phyloP scores from a whole-genome alignment of 2,888 invertebrate species.

The Aricia artaxerxes region DNA sequence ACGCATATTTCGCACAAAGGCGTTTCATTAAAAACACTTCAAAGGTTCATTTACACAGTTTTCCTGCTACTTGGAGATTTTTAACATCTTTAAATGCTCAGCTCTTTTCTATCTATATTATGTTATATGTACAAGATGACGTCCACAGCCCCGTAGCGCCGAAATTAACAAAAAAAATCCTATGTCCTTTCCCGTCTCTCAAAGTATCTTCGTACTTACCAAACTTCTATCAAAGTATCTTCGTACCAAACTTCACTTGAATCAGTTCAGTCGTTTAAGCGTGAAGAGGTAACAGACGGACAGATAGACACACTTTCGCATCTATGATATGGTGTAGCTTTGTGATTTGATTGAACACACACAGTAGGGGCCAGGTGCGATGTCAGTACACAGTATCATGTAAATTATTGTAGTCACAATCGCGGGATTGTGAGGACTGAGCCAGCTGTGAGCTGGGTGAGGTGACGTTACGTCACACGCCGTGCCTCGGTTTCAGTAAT shows the following conservation, averaged over 20 bases:
- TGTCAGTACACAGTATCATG: neutral
- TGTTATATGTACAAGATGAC: no score
- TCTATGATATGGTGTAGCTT: no score
- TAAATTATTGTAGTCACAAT: constrained; percentile 7
- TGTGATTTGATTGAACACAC: neutral
- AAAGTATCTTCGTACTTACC: no score
- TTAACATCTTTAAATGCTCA: neutral
- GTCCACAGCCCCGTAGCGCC: no score
- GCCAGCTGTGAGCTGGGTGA: neutral
- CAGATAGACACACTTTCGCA: no score
- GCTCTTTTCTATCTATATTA: neutral
- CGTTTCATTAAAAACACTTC: neutral
- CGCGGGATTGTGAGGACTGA: neutral
- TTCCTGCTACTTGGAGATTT: neutral
- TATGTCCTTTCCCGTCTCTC: no score
- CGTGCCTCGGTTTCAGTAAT: neutral
- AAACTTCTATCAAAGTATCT: no score
- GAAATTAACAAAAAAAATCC: no score
- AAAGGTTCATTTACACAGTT: neutral
- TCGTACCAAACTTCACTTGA: no score
- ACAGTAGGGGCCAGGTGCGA: constrained; percentile 1
- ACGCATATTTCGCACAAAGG: neutral
- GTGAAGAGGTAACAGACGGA: no score
- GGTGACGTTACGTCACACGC: neutral
- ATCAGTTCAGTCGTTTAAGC: no score